Evolutionary conservation across 1,140 invertebrate species (phyloP).

Genomic region (Apis dorsata): DNA sequence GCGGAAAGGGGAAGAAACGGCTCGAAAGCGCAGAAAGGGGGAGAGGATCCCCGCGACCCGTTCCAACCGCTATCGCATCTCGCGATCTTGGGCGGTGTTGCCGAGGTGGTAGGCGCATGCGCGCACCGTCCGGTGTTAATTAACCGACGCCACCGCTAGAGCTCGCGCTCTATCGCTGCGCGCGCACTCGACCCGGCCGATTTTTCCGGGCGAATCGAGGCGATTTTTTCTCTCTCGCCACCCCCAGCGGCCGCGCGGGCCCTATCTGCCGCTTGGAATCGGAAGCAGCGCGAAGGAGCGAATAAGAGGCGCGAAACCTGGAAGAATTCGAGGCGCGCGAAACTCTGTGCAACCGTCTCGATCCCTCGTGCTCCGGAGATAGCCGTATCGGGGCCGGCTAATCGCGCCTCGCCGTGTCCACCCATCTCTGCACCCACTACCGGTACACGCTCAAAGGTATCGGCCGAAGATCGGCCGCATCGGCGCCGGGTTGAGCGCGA

Average conservation of each 20-base stretch:
- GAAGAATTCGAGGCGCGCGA: conserved; percentile 38
- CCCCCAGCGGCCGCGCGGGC: background rate
- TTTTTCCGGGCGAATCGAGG: conserved; percentile 38
- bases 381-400: conserved; percentile 66
- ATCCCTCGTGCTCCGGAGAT: conserved; percentile 61
- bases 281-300: conserved; percentile 25
- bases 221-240: conserved; percentile 20
- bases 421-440: conserved; percentile 68
- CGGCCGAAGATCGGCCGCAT: conserved; percentile 32
- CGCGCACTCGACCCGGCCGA: conserved; percentile 32
- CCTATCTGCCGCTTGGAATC: conserved; percentile 68
- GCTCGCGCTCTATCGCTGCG: conserved; percentile 44
- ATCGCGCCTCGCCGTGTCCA: conserved; percentile 64
- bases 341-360: conserved; percentile 54
- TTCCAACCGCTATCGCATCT: conserved; percentile 73
- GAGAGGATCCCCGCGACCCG: conserved; percentile 46
- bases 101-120: conserved; percentile 69
- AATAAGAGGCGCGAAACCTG: background rate
- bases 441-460: conserved; percentile 53
- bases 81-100: conserved; percentile 23
- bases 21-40: background rate
- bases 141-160: conserved; percentile 70
- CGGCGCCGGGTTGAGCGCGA: conserved; percentile 20
- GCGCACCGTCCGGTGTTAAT: conserved; percentile 68
- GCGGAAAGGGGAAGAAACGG: conserved; percentile 16